phyloP scores from a whole-genome alignment of 2,888 invertebrate species.

The Operophtera brumata region DNA sequence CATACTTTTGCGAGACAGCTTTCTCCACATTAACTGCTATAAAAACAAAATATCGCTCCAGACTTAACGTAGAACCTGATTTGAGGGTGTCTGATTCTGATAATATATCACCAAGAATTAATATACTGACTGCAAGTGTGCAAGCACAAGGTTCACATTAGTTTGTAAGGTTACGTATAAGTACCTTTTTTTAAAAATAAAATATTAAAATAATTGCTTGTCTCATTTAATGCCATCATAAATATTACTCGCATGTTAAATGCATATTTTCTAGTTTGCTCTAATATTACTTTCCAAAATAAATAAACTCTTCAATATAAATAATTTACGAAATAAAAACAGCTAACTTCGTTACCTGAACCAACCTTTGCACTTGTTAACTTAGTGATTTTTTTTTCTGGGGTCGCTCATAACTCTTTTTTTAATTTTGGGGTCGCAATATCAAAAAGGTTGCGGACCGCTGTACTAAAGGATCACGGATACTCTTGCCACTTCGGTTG shows the following conservation, averaged over 20 bases:
- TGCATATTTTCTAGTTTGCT: constrained; percentile 4
- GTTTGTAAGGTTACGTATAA: constrained; percentile 4
- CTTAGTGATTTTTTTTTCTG: neutral
- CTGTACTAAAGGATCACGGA: neutral
- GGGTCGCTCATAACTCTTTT: neutral
- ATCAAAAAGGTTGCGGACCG: constrained; percentile 2
- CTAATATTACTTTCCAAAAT: constrained; percentile 5
- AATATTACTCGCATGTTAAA: constrained; percentile 3
- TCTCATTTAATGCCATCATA: constrained; percentile 4
- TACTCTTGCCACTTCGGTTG: no score
- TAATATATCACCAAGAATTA: constrained; percentile 4
- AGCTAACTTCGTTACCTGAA: constrained; percentile 5
- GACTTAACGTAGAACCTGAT: constrained; percentile 7
- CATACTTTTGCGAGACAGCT: neutral
- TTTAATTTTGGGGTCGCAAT: constrained; percentile 4
- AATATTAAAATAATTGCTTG: constrained; percentile 4
- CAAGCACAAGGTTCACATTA: constrained; percentile 7
- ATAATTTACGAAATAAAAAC: constrained; percentile 4
- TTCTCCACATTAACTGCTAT: constrained; percentile 7
- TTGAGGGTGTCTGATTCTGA: neutral
- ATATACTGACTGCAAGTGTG: constrained; percentile 6
- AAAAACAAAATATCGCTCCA: constrained; percentile 9
- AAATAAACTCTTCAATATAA: neutral
- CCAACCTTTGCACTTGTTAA: constrained; percentile 4
- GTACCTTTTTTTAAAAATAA: constrained; percentile 2